These are phyloP conservation scores for Bucco capensis DNA, from an alignment of 2,113 vertebrate genomes.

Conservation along the genomic window DNA sequence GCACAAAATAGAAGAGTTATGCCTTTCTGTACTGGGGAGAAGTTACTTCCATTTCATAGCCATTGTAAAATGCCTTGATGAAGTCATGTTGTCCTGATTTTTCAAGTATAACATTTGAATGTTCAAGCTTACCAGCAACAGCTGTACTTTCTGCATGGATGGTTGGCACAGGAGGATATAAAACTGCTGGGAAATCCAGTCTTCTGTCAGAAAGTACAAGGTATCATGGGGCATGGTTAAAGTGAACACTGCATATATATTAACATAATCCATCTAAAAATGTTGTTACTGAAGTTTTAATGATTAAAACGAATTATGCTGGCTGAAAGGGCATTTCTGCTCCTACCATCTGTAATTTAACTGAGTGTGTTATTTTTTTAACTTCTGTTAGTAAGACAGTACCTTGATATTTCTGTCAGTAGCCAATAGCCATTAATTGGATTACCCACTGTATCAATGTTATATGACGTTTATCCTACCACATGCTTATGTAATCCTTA, in stretches of 20 bases:
- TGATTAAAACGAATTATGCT: not conserved
- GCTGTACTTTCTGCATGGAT: conserved; percentile 9
- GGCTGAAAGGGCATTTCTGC: not conserved
- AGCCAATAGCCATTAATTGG: not conserved
- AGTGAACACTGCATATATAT: not conserved
- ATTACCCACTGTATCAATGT: not conserved
- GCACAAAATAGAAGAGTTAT: not conserved
- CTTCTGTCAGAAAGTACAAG: not conserved
- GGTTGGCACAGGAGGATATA: not conserved
- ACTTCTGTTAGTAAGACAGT: not conserved
- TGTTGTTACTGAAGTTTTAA: not conserved
- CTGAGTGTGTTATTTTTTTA: not conserved
- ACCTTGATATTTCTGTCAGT: not conserved
- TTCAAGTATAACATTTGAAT: conserved; percentile 17
- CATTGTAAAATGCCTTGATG: not conserved
- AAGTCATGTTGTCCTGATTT: conserved; percentile 10
- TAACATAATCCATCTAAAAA: not conserved
- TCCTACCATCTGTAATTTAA: not conserved
- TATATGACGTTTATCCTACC: not conserved
- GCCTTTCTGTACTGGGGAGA: fast-evolving
- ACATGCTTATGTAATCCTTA: not conserved
- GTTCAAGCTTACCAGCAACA: conserved; percentile 29
- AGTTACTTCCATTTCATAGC: not conserved
- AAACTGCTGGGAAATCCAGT: conserved; percentile 4
- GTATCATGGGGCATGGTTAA: not conserved